These are phyloP conservation scores for Syncerus caffer DNA, from an alignment of 2,797 vertebrate species.

Conservation along the genomic window DNA sequence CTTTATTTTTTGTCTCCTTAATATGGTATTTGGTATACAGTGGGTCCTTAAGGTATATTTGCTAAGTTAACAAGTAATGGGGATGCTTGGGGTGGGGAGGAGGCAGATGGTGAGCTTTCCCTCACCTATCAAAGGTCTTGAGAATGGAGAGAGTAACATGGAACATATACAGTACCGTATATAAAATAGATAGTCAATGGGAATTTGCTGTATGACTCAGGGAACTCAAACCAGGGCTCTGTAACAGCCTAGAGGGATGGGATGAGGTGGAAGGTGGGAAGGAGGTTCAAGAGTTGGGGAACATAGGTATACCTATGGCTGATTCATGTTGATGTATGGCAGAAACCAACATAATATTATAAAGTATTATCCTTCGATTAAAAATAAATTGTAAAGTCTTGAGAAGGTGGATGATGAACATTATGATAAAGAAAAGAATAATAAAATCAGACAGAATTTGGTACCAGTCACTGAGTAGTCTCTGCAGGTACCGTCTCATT, in stretches of 20 bases:
- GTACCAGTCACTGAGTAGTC: not conserved
- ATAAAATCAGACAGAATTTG: not conserved
- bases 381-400: not conserved
- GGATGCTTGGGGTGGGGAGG: not conserved
- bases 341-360: not conserved
- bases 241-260: not conserved
- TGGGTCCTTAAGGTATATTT: not conserved
- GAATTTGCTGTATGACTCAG: not conserved
- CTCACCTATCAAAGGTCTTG: not conserved
- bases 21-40: slow-evolving; percentile 28
- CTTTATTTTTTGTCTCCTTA: slow-evolving; percentile 41
- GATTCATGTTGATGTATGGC: not conserved
- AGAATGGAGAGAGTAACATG: not conserved
- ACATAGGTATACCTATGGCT: not conserved
- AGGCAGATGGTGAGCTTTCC: not conserved
- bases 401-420: not conserved
- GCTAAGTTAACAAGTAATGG: slow-evolving; percentile 18
- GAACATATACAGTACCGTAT: not conserved
- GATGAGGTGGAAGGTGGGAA: not conserved
- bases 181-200: not conserved
- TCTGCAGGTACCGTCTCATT: not conserved
- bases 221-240: not conserved
- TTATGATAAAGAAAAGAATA: not conserved
- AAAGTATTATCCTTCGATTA: not conserved
- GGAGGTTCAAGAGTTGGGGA: not conserved